phyloP scores from a whole-genome alignment of 37 sponge, comb jelly and placozoan genomes.

The Ephydatia muelleri region DNA sequence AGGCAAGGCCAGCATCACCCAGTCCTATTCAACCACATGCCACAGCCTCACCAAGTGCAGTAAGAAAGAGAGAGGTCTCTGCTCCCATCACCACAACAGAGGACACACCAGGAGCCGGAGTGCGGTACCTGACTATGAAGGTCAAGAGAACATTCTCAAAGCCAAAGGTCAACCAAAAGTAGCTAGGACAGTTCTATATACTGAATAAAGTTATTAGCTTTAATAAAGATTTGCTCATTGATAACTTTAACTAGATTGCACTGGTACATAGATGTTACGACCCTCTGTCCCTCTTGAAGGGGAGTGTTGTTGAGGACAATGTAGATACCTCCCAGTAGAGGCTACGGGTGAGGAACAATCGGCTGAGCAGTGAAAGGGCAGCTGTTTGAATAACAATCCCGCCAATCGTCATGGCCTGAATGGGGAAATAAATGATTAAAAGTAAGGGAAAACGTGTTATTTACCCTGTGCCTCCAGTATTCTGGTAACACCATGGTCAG shows the following conservation, averaged over 20 bases:
- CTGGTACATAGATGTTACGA: background rate
- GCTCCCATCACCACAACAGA: background rate
- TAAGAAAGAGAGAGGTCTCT: too few species aligned
- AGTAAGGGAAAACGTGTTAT: background rate
- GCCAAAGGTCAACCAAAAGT: background rate
- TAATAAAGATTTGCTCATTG: background rate
- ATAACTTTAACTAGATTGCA: background rate
- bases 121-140: background rate
- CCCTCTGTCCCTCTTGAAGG: conserved; percentile 65
- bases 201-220: too few species aligned
- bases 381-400: conserved; percentile 48
- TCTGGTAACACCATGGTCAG: conserved; percentile 51
- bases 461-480: conserved; percentile 65
- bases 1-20: background rate
- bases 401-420: conserved; percentile 66
- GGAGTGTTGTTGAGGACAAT: conserved; percentile 70
- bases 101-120: background rate
- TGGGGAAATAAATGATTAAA: background rate
- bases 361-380: conserved; percentile 55
- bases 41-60: background rate
- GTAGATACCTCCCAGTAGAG: conserved; percentile 89
- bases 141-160: background rate
- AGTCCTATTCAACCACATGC: background rate
- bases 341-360: conserved; percentile 72
- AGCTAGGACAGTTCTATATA: too few species aligned